Conservation (phyloP, 2,888 invertebrate species). For the Scaptomyza caliginosa region DNA sequence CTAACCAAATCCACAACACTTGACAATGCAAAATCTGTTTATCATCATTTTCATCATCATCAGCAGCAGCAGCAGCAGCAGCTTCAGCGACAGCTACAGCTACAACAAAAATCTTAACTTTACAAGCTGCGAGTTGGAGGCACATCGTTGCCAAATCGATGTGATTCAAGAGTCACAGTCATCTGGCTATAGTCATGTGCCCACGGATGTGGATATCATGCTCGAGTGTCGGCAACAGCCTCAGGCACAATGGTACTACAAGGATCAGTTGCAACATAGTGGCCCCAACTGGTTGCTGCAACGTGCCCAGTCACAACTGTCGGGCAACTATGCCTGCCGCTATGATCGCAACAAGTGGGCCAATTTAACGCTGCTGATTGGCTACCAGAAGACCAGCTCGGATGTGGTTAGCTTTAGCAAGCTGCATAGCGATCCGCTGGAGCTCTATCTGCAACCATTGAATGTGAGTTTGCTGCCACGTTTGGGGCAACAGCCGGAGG, state of each 20-base stretch:
- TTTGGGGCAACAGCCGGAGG: slow-evolving; percentile 35
- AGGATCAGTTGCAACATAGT: slow-evolving; percentile 36
- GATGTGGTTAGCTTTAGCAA: slow-evolving; percentile 63
- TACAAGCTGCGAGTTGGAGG: slow-evolving; percentile 48
- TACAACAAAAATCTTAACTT: slow-evolving; percentile 1
- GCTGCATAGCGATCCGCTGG: slow-evolving; percentile 6
- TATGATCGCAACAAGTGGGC: slow-evolving; percentile 65
- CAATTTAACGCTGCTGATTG: slow-evolving; percentile 77
- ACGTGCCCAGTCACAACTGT: slow-evolving; percentile 49
- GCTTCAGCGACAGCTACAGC: slow-evolving; percentile 1
- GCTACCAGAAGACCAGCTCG: slow-evolving; percentile 25
- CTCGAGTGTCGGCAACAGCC: slow-evolving; percentile 42
- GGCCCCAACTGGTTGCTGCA: slow-evolving; percentile 48
- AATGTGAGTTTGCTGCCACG: slow-evolving; percentile 26
- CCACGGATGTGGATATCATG: slow-evolving; percentile 59
- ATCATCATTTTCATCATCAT: slow-evolving; percentile 60
- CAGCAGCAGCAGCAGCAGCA: slow-evolving; percentile 9
- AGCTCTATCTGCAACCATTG: slow-evolving; percentile 30
- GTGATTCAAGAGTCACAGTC: slow-evolving; percentile 29
- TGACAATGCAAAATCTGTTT: slow-evolving; percentile 68
- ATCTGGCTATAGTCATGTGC: slow-evolving; percentile 34
- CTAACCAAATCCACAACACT: slow-evolving; percentile 38
- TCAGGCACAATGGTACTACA: slow-evolving; percentile 65
- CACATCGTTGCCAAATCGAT: slow-evolving; percentile 58
- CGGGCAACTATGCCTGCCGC: slow-evolving; percentile 79